phyloP scores from a whole-genome alignment of 2,113 vertebrate genomes.

The Rhabdornis inornatus region DNA sequence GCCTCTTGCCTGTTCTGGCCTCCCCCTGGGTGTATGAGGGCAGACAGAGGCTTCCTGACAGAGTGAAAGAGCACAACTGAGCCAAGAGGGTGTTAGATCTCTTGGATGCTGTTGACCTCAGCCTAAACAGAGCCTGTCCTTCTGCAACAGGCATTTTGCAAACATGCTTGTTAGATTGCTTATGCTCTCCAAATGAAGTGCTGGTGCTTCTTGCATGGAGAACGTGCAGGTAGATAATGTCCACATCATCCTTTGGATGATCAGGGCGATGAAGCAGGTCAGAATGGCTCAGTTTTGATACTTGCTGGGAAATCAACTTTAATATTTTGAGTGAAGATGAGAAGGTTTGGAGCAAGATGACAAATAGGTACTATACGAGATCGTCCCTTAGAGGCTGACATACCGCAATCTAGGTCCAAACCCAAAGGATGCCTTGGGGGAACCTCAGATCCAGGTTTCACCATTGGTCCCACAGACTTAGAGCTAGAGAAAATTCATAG shows the following conservation, averaged over 20 bases:
- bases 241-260: not conserved
- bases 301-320: not conserved
- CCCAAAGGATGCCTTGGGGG: not conserved
- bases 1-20: not conserved
- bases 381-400: not conserved
- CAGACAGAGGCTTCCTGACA: not conserved
- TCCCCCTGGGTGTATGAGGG: not conserved
- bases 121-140: not conserved
- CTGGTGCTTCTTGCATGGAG: not conserved
- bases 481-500: not conserved
- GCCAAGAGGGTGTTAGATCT: not conserved
- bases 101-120: not conserved
- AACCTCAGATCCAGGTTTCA: not conserved
- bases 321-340: not conserved
- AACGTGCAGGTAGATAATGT: not conserved
- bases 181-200: not conserved
- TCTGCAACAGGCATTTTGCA: not conserved
- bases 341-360: not conserved
- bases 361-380: not conserved
- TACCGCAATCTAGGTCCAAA: not conserved
- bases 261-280: not conserved
- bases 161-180: not conserved
- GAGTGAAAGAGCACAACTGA: not conserved
- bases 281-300: not conserved
- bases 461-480: not conserved